A percentile compares a stretch with the other conserved stretches of the same genome.
Evolutionary conservation across 2,113 vertebrate species (phyloP).

Genomic region (Phrynocephalus versicolor): DNA sequence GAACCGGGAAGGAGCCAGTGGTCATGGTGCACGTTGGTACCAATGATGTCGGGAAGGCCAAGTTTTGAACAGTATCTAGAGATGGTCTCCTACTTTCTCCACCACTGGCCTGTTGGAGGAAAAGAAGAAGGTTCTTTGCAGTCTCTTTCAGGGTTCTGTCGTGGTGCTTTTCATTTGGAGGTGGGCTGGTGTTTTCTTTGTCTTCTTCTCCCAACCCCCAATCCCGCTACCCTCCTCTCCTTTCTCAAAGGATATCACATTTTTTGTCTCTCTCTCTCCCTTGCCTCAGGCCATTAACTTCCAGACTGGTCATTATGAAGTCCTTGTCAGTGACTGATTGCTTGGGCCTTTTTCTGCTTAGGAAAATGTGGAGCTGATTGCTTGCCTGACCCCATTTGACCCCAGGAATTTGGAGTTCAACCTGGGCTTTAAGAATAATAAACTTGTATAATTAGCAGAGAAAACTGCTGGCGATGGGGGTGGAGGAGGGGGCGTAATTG

Average conservation of each 20-base stretch:
- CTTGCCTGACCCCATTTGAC: conserved; percentile 65
- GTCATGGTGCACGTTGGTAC: too few relatives aligned
- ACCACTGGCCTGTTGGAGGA: too few relatives aligned
- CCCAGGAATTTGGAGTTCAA: conserved; percentile 73
- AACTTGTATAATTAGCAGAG: conserved; percentile 71
- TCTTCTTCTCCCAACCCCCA: background rate
- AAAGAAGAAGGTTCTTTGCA: too few relatives aligned
- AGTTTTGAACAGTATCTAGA: too few relatives aligned
- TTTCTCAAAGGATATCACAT: conserved; percentile 33
- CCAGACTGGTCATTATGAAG: conserved; percentile 63
- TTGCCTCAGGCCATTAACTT: conserved; percentile 63
- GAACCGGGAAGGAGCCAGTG: too few relatives aligned
- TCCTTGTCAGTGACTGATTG: conserved; percentile 76
- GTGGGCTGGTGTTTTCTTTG: conserved; percentile 17
- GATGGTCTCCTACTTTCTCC: too few relatives aligned
- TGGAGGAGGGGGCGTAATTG: conserved; percentile 51
- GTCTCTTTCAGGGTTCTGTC: accelerated
- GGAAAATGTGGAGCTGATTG: conserved; percentile 73
- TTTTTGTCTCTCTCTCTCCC: background rate
- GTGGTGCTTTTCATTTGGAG: background rate
- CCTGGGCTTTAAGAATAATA: conserved; percentile 73
- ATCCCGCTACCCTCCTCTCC: background rate
- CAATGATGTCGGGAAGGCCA: too few relatives aligned
- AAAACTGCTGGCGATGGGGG: conserved; percentile 41
- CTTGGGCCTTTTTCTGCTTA: conserved; percentile 20